Evolutionary conservation across 2,888 invertebrate species (phyloP), one percentile per base, ranked within the genome.

Genomic region (Habroteleia sp.): DNA sequence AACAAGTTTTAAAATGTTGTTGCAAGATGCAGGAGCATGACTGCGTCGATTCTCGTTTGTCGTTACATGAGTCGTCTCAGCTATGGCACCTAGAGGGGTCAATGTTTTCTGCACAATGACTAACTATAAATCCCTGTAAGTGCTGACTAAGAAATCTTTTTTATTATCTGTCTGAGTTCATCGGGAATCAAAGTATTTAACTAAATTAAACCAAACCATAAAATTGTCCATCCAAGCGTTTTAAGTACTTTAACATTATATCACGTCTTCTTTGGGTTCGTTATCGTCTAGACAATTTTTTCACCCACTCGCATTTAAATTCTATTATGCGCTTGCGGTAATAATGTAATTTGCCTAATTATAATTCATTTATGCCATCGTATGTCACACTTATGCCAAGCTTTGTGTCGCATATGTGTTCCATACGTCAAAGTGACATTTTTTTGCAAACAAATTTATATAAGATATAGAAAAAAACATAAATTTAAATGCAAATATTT

Each of bases 21-120:
- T 27, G 17, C 42, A 44, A 42, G 58, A 58, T 48, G 56, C 39
- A 58, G 27, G 33, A 20, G 46, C 56, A 66, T 66, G 65, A 72
- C 58, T 58, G 42, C 25, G 58, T 37, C 65, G 52, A 56, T 73
- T 58, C 54, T 52, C 44, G 46, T 58, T 44, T 68, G 52, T 68
- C 63, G 54, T 62, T 63, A 74, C 69, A 29, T 62, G 74, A 58
- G 46, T 52, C 56, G 54, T 63, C 42, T 63, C 44, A 14, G 6
- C 39, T 20, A 44, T 20, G 44, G 68, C 20, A 74, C 52, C 60
- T 52, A 35, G 3, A 46, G 58, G 46, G 68, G 69, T 74, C 74
- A 74, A 74, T 39, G 74, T 13, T 68, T 68, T 68, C 68, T 58
- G 68, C 58, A 68, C 68, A 68, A 66, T 39, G 58, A 44, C 68